Base-by-base conservation (phyloP, 1,140 invertebrate species). In the Leptopilina boulardi region DNA sequence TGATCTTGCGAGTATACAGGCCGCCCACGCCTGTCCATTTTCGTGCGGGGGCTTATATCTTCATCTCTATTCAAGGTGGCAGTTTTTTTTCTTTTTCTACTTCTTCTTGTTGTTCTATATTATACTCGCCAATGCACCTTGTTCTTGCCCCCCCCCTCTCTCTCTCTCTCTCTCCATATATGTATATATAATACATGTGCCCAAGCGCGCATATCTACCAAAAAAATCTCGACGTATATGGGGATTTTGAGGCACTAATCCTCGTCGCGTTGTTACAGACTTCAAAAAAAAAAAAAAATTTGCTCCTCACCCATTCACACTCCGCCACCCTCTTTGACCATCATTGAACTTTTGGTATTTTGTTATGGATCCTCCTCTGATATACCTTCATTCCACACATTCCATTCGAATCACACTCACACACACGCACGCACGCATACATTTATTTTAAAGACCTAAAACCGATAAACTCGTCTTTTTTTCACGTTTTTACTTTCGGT, bases 1-100 rank as follows among this genome's bases (percentile, higher is more conserved):
- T 86, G 84, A 86, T 87, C 84, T 85, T 77, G 66, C 6, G 76
- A 81, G 82, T 84, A 86, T 81, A 86, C 86, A 83, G 82, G 83
- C 85, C 86, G 86, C 86, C 86, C 80, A 85, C 81, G 83, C 78
- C 82, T 82, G 78, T 80, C 80, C 81, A 83, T 80, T 83, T 84
- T 83, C 30, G 30, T 34, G 30, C 30, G 2, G 76, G 76, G 79
- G 78, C 84, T 84, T 82, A 82, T 84, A 83, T 86, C 83, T 86
- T 86, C 83, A 84, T 86, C 85, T 84, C 81, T 83, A 84, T 86
- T 84, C 82, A 83, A 84, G 83, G 80, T 83, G 82, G 80, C 79
- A 83, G 78, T 76, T 78, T 82, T 82, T 81, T 84, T 79, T 77
- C 77, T 77, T 77, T 73, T 71, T 41, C 75, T 79, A 75, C 15